phyloP scores from a whole-genome alignment of 2,888 invertebrate genomes.

The Nematopogon swammerdamellus region DNA sequence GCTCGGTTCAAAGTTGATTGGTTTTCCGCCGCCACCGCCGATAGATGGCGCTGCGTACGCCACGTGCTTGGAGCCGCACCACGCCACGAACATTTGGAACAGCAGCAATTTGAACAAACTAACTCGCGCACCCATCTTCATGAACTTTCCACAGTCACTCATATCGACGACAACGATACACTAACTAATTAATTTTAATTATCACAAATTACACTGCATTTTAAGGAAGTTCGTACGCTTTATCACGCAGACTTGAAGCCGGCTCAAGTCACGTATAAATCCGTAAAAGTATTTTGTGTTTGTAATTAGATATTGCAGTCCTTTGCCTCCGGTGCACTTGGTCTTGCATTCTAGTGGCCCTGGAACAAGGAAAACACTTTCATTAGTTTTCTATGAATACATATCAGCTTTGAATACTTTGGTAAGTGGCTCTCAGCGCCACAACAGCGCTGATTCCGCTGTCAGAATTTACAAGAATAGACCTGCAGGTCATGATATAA shows the following conservation, averaged over 20 bases:
- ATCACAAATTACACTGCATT: not conserved
- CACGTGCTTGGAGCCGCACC: conserved; percentile 40
- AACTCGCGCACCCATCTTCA: not conserved
- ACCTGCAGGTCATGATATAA: too few relatives aligned
- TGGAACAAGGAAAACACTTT: conserved; percentile 26
- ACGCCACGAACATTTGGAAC: conserved; percentile 40
- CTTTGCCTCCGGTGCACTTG: conserved; percentile 28
- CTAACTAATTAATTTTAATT: not conserved
- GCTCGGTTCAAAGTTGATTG: too few relatives aligned
- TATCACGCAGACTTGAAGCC: not conserved
- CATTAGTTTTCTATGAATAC: too few relatives aligned
- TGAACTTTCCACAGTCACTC: not conserved
- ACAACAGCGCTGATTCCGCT: too few relatives aligned
- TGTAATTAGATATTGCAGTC: conserved; percentile 40
- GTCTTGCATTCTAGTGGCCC: conserved; percentile 44
- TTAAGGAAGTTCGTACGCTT: not conserved
- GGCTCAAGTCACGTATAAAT: conserved; percentile 4
- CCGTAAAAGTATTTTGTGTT: conserved; percentile 30
- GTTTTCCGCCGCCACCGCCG: conserved; percentile 18
- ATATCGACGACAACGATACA: not conserved
- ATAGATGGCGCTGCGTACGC: conserved; percentile 20
- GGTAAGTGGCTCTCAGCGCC: too few relatives aligned
- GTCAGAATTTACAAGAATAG: too few relatives aligned
- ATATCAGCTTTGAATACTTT: too few relatives aligned
- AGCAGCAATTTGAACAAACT: conserved; percentile 32